Conservation (phyloP, 1,140 invertebrate genomes). For the Drosophila guanche region DNA sequence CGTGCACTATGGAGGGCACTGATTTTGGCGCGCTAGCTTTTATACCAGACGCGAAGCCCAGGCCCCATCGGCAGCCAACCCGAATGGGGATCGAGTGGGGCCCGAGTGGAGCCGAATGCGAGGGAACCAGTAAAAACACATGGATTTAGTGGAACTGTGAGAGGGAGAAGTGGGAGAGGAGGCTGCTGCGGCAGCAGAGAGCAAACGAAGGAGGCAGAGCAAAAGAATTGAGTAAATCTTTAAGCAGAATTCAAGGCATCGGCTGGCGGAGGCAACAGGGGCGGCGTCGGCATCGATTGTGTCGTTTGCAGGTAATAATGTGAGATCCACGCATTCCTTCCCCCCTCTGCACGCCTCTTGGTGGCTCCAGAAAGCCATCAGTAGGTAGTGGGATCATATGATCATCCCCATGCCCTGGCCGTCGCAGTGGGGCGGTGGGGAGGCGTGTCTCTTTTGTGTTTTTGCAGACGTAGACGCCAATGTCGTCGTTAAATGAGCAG, state of each 20-base stretch:
- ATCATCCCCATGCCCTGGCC: conserved; percentile 51
- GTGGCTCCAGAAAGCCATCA: conserved; percentile 39
- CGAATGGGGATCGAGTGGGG: conserved; percentile 45
- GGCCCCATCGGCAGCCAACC: conserved; percentile 18
- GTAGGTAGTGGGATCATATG: conserved; percentile 78
- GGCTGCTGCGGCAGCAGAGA: conserved; percentile 5
- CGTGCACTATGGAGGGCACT: conserved; percentile 59
- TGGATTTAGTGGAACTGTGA: conserved; percentile 36
- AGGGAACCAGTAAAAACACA: conserved; percentile 24
- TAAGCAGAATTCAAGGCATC: conserved; percentile 70
- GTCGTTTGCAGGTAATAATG: conserved; percentile 82
- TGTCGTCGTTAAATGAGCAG: conserved; percentile 79
- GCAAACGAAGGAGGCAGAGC: background rate
- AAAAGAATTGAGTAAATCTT: conserved; percentile 55
- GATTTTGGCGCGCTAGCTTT: conserved; percentile 83
- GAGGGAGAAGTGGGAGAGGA: background rate
- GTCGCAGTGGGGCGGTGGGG: conserved; percentile 41
- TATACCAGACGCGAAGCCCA: conserved; percentile 63
- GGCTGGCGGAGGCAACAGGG: background rate
- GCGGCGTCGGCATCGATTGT: conserved; percentile 72
- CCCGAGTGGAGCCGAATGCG: conserved; percentile 54
- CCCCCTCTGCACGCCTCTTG: conserved; percentile 15
- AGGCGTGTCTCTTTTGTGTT: conserved; percentile 74
- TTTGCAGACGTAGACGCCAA: conserved; percentile 78
- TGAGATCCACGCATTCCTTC: conserved; percentile 79